A percentile compares a stretch with the other conserved stretches of the same genome.
These are phyloP conservation scores for Theonella swinhoei DNA, from an alignment of 37 sponge, comb jelly and placozoan species.

Conservation along the genomic window DNA sequence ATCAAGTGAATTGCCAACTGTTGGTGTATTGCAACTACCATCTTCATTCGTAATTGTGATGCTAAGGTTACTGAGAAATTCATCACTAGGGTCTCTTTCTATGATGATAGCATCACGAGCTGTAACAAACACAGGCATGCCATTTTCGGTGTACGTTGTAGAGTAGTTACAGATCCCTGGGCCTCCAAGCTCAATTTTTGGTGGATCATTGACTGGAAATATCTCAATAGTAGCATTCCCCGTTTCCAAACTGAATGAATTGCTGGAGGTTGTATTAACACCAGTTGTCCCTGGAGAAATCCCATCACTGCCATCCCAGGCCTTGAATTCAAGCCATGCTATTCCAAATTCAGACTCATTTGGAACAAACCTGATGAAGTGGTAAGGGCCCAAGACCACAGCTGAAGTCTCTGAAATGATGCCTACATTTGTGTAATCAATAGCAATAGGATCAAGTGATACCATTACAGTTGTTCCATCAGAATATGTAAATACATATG, in stretches of 20 bases:
- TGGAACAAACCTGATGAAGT: constrained; percentile 47
- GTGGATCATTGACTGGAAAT: constrained; percentile 59
- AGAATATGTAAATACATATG: constrained; percentile 13
- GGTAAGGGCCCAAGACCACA: constrained; percentile 41
- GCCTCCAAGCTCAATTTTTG: constrained; percentile 54
- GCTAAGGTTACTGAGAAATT: constrained; percentile 13
- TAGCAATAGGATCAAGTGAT: not conserved
- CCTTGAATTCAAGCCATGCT: constrained; percentile 24
- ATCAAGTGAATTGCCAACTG: constrained; percentile 49
- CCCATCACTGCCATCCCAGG: constrained; percentile 72
- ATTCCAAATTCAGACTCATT: constrained; percentile 15
- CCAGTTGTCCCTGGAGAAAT: not conserved
- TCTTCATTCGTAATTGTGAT: constrained; percentile 40
- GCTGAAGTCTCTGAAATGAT: constrained; percentile 35
- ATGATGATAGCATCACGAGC: constrained; percentile 15
- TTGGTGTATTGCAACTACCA: constrained; percentile 49
- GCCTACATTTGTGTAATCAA: not conserved
- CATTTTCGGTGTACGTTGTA: constrained; percentile 58
- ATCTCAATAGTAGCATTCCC: constrained; percentile 38
- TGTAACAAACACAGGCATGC: constrained; percentile 36
- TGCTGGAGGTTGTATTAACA: constrained; percentile 46
- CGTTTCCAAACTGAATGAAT: constrained; percentile 45
- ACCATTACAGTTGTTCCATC: not conserved
- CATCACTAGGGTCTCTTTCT: constrained; percentile 44
- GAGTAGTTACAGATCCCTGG: constrained; percentile 1